phyloP scores from a whole-genome alignment of 1,140 invertebrate species.

The Pantala flavescens region DNA sequence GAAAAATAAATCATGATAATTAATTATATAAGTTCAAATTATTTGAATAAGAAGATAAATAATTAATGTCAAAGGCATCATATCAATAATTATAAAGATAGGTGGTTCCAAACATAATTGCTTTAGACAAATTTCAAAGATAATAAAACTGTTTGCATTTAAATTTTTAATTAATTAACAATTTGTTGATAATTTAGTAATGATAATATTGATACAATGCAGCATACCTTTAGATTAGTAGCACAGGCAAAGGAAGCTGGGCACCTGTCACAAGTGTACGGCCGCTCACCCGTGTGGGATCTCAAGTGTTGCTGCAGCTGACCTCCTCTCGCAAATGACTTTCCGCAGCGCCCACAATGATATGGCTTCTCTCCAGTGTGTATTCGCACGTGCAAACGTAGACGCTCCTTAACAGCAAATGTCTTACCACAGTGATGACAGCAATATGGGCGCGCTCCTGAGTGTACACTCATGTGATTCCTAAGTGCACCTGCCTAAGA shows the following conservation, averaged over 20 bases:
- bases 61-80: too few species aligned
- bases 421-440: constrained; percentile 59
- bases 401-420: constrained; percentile 61
- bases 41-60: too few species aligned
- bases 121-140: too few species aligned
- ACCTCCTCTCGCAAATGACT: constrained; percentile 67
- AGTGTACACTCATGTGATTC: constrained; percentile 12
- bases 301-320: constrained; percentile 75
- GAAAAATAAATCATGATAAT: too few species aligned
- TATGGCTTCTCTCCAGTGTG: constrained; percentile 84
- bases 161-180: too few species aligned
- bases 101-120: too few species aligned
- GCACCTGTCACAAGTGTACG: constrained; percentile 69
- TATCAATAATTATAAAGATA: too few species aligned
- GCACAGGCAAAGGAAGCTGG: constrained; percentile 66
- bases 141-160: too few species aligned
- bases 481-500: background rate
- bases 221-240: constrained; percentile 47
- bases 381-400: constrained; percentile 64
- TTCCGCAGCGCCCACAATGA: constrained; percentile 68
- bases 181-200: too few species aligned
- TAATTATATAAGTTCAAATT: too few species aligned
- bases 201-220: too few species aligned
- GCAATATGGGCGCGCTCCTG: background rate
- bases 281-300: constrained; percentile 62